Base-by-base conservation (phyloP, 2,888 invertebrate species). In the Epistrophella euchroma region DNA sequence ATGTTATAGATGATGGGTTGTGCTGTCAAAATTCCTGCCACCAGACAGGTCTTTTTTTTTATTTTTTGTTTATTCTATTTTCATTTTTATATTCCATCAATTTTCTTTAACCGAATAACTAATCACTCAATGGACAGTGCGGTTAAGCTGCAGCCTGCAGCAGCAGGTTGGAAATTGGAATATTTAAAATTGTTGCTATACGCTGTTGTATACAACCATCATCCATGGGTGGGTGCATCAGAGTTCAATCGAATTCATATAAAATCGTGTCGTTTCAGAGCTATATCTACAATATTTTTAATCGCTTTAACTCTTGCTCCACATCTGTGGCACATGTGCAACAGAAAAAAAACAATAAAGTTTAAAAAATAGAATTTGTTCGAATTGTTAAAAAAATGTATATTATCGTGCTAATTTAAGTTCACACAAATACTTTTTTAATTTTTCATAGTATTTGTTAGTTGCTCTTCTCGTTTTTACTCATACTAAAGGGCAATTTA, bases 141-240 rank as follows among this genome's bases (percentile, higher is more conserved):
- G 28, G 15, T 68, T 73, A 32, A 60, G 60, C 22, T 83, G 45
- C 40, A 78, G 68, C 73, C 28, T 83, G 52, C 40, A 78, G 68
- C 73, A 78, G 68, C 73, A 68, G 78, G 73, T 83, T 78, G 78
- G 32, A 43, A 40, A 68, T 83, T 78, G 78, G 32, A 43, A 40
- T 83, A 68, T 70, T 74, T 25, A 32, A 83, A 78, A 70, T 78
- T 74, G 83, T 83, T 83, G 78, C 78, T 74, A n/a, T n/a, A 83
- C 28, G 77, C 82, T 60, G 52, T 47, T 43, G 62, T 32, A 19
- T 17, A 64, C 50, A 13, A 45, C 55, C n/a, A 55, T 55, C 55
- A n/a, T 32, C 17, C 22, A 50, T 15, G 6, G 17, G 17, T 47
- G 19, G 45, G 45, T 73, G 77, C 82, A 68, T 70, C 83, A 70